Conservation (phyloP, 2,888 invertebrate species). For the Erpobdella octoculata region DNA sequence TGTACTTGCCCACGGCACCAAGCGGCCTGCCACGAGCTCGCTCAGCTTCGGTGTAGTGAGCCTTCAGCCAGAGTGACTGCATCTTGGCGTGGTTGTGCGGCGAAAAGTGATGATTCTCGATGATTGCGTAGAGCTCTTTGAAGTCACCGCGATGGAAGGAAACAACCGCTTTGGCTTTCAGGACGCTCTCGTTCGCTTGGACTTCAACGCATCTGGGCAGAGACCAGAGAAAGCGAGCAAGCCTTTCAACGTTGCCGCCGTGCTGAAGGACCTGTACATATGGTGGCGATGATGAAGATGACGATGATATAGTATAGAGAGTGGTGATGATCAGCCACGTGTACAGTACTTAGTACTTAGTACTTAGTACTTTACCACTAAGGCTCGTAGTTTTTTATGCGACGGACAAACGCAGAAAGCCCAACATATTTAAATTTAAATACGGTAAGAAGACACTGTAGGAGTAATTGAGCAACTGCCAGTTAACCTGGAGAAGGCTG, state of each 20-base stretch:
- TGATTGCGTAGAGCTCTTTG: constrained; percentile 86
- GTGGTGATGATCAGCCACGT: constrained; percentile 25
- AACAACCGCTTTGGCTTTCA: constrained; percentile 94
- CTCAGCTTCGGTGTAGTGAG: constrained; percentile 97
- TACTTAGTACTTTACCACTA: too few species aligned
- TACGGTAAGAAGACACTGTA: too few species aligned
- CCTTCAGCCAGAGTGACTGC: constrained; percentile 89
- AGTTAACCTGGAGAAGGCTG: too few species aligned
- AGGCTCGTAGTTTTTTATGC: too few species aligned
- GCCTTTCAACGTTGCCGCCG: constrained; percentile 87
- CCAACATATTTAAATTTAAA: too few species aligned
- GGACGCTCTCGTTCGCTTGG: constrained; percentile 90
- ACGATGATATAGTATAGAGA: constrained; percentile 18
- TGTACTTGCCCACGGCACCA: constrained; percentile 69
- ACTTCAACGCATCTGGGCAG: constrained; percentile 90
- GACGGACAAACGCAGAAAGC: too few species aligned
- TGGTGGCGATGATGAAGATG: constrained; percentile 1
- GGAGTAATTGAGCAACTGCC: too few species aligned
- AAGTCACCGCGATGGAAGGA: constrained; percentile 77
- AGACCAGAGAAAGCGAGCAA: constrained; percentile 91
- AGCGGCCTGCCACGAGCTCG: constrained; percentile 81
- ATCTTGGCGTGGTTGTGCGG: constrained; percentile 71
- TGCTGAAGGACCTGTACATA: constrained; percentile 68
- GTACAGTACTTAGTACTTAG: too few species aligned
- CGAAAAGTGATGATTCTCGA: constrained; percentile 89